These are phyloP conservation scores for Lamproptera curius DNA, from an alignment of 2,888 invertebrate species.

Conservation along the genomic window DNA sequence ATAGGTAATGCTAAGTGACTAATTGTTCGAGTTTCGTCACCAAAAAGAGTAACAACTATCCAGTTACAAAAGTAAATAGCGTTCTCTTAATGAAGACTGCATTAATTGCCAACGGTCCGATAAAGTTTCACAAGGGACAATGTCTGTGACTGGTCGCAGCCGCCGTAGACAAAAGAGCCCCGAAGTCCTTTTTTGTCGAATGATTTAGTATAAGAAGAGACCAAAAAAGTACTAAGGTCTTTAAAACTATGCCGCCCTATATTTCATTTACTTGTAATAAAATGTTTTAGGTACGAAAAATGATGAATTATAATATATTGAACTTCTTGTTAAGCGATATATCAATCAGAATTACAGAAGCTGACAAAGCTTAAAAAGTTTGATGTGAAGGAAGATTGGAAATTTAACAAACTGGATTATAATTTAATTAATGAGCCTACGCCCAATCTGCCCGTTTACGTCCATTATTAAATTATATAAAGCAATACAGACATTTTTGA, in stretches of 20 bases:
- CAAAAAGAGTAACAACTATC: background rate
- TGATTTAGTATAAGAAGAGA: background rate
- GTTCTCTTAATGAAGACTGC: constrained; percentile 7
- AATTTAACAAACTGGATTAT: constrained; percentile 16
- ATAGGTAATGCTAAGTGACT: too few species aligned
- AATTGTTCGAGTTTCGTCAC: background rate
- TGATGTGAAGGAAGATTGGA: constrained; percentile 3
- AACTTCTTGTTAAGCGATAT: constrained; percentile 6
- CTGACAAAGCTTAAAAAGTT: constrained; percentile 15
- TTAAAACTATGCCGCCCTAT: background rate
- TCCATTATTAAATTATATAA: background rate
- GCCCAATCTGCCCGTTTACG: background rate
- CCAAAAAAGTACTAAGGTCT: background rate
- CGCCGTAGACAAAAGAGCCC: background rate
- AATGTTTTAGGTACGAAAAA: background rate
- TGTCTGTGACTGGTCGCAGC: background rate
- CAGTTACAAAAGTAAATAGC: background rate
- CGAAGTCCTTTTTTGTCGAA: background rate
- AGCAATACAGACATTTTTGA: background rate
- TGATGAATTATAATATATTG: background rate
- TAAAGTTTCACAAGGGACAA: constrained; percentile 7
- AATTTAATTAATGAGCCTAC: constrained; percentile 8
- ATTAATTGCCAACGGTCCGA: background rate
- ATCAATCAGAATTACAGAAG: constrained; percentile 18
- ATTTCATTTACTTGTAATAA: too few species aligned